These are phyloP conservation scores for Neosilurus mollespiculum DNA, from an alignment of 2,797 vertebrate genomes.

Conservation along the genomic window DNA sequence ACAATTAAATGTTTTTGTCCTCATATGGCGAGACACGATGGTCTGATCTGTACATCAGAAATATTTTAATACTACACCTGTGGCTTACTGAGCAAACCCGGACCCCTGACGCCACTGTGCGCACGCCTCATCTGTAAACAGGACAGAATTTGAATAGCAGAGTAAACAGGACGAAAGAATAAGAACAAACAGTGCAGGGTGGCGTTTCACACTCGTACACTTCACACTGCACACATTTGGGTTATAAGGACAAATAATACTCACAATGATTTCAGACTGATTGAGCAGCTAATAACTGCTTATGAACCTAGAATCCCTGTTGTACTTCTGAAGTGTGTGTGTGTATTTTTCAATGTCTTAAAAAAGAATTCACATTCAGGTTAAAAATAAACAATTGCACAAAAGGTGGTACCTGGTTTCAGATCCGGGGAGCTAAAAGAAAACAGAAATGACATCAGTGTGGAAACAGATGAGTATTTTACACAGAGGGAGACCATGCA, in stretches of 20 bases:
- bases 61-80: background rate
- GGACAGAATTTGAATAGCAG: background rate
- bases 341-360: background rate
- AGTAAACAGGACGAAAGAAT: background rate
- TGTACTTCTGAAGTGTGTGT: background rate
- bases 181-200: background rate
- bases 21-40: background rate
- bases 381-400: background rate
- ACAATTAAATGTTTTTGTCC: background rate
- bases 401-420: background rate
- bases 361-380: background rate
- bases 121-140: background rate
- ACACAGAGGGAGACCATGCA: constrained; percentile 26
- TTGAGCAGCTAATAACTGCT: background rate
- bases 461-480: background rate
- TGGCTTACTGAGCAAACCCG: background rate
- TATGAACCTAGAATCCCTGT: background rate
- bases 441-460: background rate
- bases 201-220: background rate
- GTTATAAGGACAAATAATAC: background rate
- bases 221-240: background rate
- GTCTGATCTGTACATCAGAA: background rate
- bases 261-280: background rate
- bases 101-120: no score
- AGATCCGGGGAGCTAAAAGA: background rate